Base-by-base conservation (phyloP, 1,140 invertebrate genomes). In the Heterodera carotae region DNA sequence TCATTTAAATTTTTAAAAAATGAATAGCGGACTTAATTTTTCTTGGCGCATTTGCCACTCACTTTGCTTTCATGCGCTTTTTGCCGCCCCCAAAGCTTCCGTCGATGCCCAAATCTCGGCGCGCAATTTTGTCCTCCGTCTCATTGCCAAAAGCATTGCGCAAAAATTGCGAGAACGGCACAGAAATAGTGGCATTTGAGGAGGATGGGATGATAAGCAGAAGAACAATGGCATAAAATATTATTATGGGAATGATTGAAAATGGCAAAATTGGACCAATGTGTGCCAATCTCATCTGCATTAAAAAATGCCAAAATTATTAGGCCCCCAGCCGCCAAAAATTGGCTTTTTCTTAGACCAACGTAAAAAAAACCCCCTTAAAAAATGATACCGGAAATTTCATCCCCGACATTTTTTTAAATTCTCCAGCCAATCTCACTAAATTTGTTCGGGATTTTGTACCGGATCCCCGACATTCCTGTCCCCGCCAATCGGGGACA, bases 1-100 rank as follows among this genome's bases (percentile, higher is more conserved):
- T 43, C 6, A 12, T 0, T 12, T 43, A 43, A 39, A 43, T 43
- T 43, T 8, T 33, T 69, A n/a, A 27, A 29, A 68, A 68, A 68
- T 36, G 36, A 67, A 22, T 18, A 18, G n/a, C 2, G 3, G 12
- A 67, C 15, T 67, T 68, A 68, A 56, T 56, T 56, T 56, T n/a
- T 56, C 18, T 5, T 10, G 39, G 1, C 15, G 15, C 7, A 56
- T 56, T 56, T 25, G n/a, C n/a, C n/a, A 59, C 59, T n/a, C 15
- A 72, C 70, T 56, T 72, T 56, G 59, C 29, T 31, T 64, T 74
- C 18, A 29, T 56, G 7, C 27, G 25, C 36, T 25, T 18, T 62
- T 62, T 59, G 10, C 72, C 48, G 29, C 72, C 72, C 2, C 72
- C 72, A 74, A 74, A 74, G 33, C 72, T 74, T 31, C 72, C 72